phyloP scores from a whole-genome alignment of 2,113 vertebrate genomes.

The Guaruba guarouba region DNA sequence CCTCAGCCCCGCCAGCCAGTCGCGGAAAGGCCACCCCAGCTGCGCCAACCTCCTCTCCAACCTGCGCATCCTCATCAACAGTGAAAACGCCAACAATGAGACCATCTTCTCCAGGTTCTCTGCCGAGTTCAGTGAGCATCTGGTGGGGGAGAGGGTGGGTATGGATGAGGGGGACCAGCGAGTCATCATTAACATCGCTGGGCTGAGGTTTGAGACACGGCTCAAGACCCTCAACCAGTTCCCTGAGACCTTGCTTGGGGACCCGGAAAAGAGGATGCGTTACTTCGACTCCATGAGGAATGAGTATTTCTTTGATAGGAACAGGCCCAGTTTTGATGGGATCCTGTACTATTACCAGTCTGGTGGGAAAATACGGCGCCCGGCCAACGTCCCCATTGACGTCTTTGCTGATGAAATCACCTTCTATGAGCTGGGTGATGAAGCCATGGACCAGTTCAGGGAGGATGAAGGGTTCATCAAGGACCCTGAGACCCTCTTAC shows the following conservation, averaged over 20 bases:
- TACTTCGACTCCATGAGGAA: slow-evolving; percentile 99
- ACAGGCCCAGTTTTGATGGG: slow-evolving; percentile 95
- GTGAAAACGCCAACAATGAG: slow-evolving; percentile 81
- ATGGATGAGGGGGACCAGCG: slow-evolving; percentile 87
- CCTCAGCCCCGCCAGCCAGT: slow-evolving; percentile 54
- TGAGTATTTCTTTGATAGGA: slow-evolving; percentile 96
- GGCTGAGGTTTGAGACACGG: slow-evolving; percentile 91
- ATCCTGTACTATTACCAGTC: slow-evolving; percentile 98
- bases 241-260: slow-evolving; percentile 90
- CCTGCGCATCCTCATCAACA: slow-evolving; percentile 82
- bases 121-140: slow-evolving; percentile 80
- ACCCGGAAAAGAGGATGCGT: slow-evolving; percentile 86
- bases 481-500: slow-evolving; percentile 87
- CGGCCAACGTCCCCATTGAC: slow-evolving; percentile 90
- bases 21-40: slow-evolving; percentile 70
- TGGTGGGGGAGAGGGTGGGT: slow-evolving; percentile 78
- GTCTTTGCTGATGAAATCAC: slow-evolving; percentile 93
- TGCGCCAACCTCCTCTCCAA: slow-evolving; percentile 84
- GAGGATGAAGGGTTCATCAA: slow-evolving; percentile 96
- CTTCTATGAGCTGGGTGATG: slow-evolving; percentile 90
- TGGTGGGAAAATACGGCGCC: slow-evolving; percentile 90
- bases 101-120: slow-evolving; percentile 82
- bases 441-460: slow-evolving; percentile 94
- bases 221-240: slow-evolving; percentile 91
- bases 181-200: slow-evolving; percentile 94